Base-by-base conservation (phyloP, 2,797 vertebrate genomes). In the Margarornis squamiger region DNA sequence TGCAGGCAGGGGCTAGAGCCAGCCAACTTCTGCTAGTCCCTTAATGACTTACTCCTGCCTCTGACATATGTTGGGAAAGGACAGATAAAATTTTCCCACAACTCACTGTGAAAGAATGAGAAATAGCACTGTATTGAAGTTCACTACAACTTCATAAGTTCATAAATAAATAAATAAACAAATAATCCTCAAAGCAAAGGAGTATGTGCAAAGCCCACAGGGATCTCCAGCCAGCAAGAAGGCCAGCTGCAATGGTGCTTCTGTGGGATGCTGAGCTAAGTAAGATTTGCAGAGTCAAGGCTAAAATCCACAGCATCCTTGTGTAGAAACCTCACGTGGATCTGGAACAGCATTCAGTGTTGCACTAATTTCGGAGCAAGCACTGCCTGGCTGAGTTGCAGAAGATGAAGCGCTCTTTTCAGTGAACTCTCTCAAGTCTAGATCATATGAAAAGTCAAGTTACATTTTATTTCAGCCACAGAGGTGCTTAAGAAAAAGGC, bases 321-420 rank as follows among this genome's bases (percentile, higher is more conserved):
- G 14, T 39, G 57, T 5, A 73, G 71, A 67, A 77, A 54, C 52
- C n/a, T 74, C 46, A 15, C 1, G 1, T 7, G 48, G 43, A 39
- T 67, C 45, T 76, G 55, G 52, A 72, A n/a, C 23, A 0, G 0
- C 46, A 75, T 61, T 17, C 41, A 34, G 0, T 0, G 30, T 6
- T 36, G 14, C 10, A 34, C 21, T 38, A 48, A 18, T 36, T 92
- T 94, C 81, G 71, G 65, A 54, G 43, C 34, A 76, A 74, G 49
- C 17, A 65, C 46, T 79, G 55, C 55, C 39, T 65, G 52, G 12
- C 68, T 61, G 39, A 86, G 14, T 18, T 39, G n/a, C 41, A 73
- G 51, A 83, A 51, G 22, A 18, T 38, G 81, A 82, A 93, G 14
- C 3, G 24, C 10, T 58, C 39, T 59, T 39, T 73, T 36, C 55